A percentile compares a stretch with the other conserved stretches of the same genome.
Evolutionary conservation across 2,797 vertebrate species (phyloP).

Genomic region (Anableps anableps): DNA sequence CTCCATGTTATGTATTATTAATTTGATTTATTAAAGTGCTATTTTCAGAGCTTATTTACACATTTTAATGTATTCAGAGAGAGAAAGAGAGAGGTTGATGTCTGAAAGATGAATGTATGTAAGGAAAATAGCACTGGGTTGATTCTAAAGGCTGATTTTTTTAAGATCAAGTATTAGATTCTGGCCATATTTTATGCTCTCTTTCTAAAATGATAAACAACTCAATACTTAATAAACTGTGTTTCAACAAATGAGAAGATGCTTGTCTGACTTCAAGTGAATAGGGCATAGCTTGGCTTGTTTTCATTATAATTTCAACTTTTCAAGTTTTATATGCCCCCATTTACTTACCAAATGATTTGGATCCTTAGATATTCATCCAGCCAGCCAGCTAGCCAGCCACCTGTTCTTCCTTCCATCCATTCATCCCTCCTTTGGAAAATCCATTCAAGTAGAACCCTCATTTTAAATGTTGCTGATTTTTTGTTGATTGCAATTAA

Average conservation of each 20-base stretch:
- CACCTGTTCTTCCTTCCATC: too few relatives aligned
- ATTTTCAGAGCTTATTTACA: background rate
- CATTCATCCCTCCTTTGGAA: too few relatives aligned
- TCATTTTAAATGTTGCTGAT: too few relatives aligned
- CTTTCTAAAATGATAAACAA: background rate
- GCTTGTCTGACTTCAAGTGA: background rate
- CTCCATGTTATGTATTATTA: background rate
- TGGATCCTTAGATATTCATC: background rate
- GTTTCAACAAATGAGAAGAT: background rate
- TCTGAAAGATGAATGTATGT: slow-evolving; percentile 4
- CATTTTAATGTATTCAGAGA: background rate
- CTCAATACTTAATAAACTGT: too few relatives aligned
- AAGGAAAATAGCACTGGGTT: slow-evolving; percentile 13
- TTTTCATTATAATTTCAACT: background rate
- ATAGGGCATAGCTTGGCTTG: too few relatives aligned
- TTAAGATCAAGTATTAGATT: background rate
- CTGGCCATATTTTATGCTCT: background rate
- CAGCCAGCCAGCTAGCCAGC: too few relatives aligned
- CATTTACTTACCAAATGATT: background rate
- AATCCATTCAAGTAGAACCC: too few relatives aligned
- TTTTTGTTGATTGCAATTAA: too few relatives aligned
- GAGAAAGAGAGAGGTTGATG: background rate
- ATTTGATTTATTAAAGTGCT: slow-evolving; percentile 2
- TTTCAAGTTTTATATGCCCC: background rate
- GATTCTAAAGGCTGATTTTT: background rate